phyloP scores from a whole-genome alignment of 2,888 invertebrate genomes.

The Epirrhoe tristata region DNA sequence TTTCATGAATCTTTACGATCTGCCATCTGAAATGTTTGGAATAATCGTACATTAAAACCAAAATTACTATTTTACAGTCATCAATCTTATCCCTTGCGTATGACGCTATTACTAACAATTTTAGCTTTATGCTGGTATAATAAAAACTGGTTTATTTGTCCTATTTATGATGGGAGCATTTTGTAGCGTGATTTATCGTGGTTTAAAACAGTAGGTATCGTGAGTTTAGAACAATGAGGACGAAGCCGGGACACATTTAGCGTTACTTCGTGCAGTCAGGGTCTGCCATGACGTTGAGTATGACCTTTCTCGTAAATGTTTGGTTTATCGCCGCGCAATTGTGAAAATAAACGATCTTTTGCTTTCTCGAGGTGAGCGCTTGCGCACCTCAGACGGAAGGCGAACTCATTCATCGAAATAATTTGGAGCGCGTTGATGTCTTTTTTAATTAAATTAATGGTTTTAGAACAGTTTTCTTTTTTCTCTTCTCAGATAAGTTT shows the following conservation, averaged over 20 bases:
- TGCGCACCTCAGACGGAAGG: not conserved
- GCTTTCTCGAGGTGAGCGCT: conserved; percentile 23
- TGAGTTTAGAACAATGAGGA: conserved; percentile 44
- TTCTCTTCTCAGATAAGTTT: not conserved
- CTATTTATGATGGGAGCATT: conserved; percentile 34
- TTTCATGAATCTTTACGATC: conserved; percentile 15
- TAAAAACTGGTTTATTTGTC: conserved; percentile 34
- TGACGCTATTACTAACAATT: conserved; percentile 32
- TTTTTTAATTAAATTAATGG: conserved; percentile 8
- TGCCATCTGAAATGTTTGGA: conserved; percentile 22
- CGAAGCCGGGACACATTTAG: conserved; percentile 54
- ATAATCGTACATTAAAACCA: conserved; percentile 22
- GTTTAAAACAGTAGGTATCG: conserved; percentile 42
- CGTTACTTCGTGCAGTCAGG: conserved; percentile 21
- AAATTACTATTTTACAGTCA: conserved; percentile 25
- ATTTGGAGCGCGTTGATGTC: conserved; percentile 17
- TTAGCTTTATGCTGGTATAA: conserved; percentile 35
- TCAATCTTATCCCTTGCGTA: conserved; percentile 23
- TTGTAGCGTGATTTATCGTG: conserved; percentile 32
- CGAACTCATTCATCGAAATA: not conserved
- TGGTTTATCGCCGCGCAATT: conserved; percentile 35
- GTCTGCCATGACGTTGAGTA: conserved; percentile 28
- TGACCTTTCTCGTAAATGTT: conserved; percentile 47
- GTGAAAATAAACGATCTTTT: conserved; percentile 41
- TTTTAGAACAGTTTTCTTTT: not conserved